Base-by-base conservation (phyloP, 2,888 invertebrate species). In the Crematogaster levior region DNA sequence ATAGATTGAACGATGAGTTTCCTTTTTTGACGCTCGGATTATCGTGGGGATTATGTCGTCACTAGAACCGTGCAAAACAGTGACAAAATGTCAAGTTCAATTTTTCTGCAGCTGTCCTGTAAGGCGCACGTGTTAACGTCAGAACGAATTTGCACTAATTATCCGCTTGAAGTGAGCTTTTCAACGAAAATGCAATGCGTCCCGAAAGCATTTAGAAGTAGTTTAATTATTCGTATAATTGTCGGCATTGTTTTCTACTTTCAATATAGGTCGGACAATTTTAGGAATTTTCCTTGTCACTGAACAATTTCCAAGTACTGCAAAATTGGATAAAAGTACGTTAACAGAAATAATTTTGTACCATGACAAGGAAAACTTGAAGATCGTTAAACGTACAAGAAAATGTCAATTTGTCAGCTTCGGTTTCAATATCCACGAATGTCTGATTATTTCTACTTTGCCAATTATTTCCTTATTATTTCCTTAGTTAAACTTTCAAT, bases 141-240 rank as follows among this genome's bases (percentile, higher is more conserved):
- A 40, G 12, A 56, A 68, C n/a, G 21, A 68, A 68, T 77, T 56
- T 30, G 40, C 61, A 37, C 48, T 34, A 60, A 77, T 77, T 77
- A 43, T 40, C 18, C 56, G 53, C 53, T 37, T 15, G 40, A 66
- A 53, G 18, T 4, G 68, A 40, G 40, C 56, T 21, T 46, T 30
- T 70, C 53, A 56, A 10, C 27, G n/a, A 75, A 66, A 53, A 43
- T 43, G 43, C 21, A 12, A 77, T 7, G 40, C 30, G 21, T 66
- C 40, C 4, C 30, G 40, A 30, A 68, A 66, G 27, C 34, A 65
- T 63, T 65, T 27, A 53, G 27, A 51, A 37, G 30, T 27, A 43
- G 43, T 77, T 75, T 68, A 77, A 77, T 77, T 77, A 56, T 68
- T 56, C 70, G 43, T 21, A n/a, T n/a, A 77, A 68, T 65, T 43